Base-by-base conservation (phyloP, 2,888 invertebrate species). In the Chrysomela aeneicollis region DNA sequence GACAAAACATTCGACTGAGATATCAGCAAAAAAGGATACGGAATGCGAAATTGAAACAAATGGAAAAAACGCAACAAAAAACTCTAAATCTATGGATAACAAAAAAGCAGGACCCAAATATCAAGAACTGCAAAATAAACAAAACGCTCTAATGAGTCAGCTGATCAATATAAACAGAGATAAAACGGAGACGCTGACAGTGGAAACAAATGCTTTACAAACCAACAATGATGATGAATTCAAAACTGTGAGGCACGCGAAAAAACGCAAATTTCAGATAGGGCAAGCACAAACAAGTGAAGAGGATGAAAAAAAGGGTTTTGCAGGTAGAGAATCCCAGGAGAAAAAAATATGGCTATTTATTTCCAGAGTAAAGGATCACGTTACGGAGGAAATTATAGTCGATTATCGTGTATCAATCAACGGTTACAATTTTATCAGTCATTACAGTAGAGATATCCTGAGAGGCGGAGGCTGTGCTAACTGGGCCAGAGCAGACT, bases 131-230 rank as follows among this genome's bases (percentile, higher is more conserved):
- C 15, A 26, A 52, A 52, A 6, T 52, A 30, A 52, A 52, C 32
- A 52, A 52, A 52, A 26, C 9, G 1, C 26, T 30, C 17, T 52
- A 15, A 52, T 52, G 52, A 52, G 52, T 30, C 52, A 52, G 26
- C 52, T 52, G 52, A 52, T 30, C 15, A 52, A 52, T 30, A 30
- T 52, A 52, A 52, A 52, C 52, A 52, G 52, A 52, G 52, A 52
- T 52, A 30, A 52, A 30, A 52, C 30, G 15, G 52, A 30, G 26
- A 52, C 52, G 5, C 50, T 9, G 18, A 50, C 50, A 53, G 17
- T 26, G 19, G 15, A 30, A 32, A 18, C 12, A n/a, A 52, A 15
- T 52, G 52, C 26, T 26, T 5, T 52, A 26, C 35, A 35, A 35
- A 35, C 35, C 10, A 35, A 12, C 35, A 35, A 35, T 35, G 35